Conservation (phyloP, 1,140 invertebrate genomes). For the Dreissena polymorpha region DNA sequence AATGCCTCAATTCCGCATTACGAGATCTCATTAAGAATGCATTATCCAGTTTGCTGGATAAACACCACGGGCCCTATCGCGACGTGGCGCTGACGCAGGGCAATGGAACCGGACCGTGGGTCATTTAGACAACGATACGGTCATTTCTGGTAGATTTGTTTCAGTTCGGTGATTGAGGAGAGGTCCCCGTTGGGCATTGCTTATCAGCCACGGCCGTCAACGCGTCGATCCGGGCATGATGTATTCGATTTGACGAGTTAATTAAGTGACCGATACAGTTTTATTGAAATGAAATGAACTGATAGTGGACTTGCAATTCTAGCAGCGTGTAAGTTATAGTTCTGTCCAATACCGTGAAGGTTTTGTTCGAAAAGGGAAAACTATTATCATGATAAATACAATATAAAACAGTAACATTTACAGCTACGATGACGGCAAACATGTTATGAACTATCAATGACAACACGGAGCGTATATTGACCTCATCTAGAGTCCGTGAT, state of each 20-base stretch:
- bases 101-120: constrained; percentile 17
- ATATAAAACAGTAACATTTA: too few species aligned
- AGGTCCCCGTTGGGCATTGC: constrained; percentile 9
- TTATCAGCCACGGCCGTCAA: background rate
- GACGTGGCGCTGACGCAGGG: constrained; percentile 15
- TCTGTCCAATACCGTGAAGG: too few species aligned
- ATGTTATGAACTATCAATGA: too few species aligned
- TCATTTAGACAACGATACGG: constrained; percentile 39
- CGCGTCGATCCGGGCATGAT: constrained; percentile 19
- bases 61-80: constrained; percentile 24
- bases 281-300: background rate
- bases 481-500: too few species aligned
- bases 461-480: too few species aligned
- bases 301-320: too few species aligned
- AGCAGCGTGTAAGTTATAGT: too few species aligned
- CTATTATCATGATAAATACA: too few species aligned
- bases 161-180: constrained; percentile 14
- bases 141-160: constrained; percentile 15
- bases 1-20: background rate
- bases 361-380: too few species aligned
- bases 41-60: constrained; percentile 13
- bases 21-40: constrained; percentile 27
- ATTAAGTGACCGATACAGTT: background rate
- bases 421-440: too few species aligned
- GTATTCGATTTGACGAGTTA: constrained; percentile 39